Conservation (phyloP, 2,113 vertebrate genomes). For the Saimiri boliviensis region DNA sequence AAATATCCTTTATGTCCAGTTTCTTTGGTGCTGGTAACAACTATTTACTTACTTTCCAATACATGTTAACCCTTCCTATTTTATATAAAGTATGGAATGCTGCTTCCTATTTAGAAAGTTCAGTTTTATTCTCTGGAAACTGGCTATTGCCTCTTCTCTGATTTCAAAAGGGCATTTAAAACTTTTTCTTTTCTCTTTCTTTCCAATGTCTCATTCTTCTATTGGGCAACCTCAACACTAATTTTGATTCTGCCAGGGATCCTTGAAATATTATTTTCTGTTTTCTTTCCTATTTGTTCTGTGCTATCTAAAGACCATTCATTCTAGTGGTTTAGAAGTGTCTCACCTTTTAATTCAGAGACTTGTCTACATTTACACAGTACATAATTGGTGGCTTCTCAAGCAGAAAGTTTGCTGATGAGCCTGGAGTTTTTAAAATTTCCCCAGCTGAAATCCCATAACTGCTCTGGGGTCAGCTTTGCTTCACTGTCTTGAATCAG, state of each 20-base stretch:
- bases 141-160: neutral
- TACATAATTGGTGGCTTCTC: neutral
- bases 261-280: neutral
- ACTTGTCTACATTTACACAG: neutral
- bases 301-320: neutral
- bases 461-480: neutral
- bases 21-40: neutral
- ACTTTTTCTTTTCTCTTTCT: neutral
- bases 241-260: neutral
- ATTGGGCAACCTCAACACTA: neutral
- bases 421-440: neutral
- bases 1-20: neutral
- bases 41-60: neutral
- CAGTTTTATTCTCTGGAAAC: neutral
- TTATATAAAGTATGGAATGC: neutral
- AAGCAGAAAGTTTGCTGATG: neutral
- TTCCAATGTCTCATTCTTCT: neutral
- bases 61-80: neutral
- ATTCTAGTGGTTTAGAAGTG: conserved; percentile 7
- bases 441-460: neutral
- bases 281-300: neutral
- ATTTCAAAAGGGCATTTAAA: neutral
- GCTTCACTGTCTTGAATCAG: neutral
- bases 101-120: neutral
- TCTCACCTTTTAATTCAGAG: neutral